Base-by-base conservation (phyloP, 2,888 invertebrate genomes). In the Isotomurus palustris region DNA sequence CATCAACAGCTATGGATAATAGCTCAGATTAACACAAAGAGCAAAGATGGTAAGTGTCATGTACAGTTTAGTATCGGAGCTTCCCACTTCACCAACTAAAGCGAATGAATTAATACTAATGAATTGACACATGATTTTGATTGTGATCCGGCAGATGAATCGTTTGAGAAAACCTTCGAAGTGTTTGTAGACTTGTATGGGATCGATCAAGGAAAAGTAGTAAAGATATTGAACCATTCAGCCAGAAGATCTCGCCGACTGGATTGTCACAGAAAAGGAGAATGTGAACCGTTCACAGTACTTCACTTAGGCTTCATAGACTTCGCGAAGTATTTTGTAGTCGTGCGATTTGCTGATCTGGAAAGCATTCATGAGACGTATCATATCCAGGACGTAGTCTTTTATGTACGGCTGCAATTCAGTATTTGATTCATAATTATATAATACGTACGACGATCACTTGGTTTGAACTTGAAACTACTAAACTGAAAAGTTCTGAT, bases 1-100 rank as follows among this genome's bases (percentile, higher is more conserved):
- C 87, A 88, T 54, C 94, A 95, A 74, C 94, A 96, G 73, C 76
- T 96, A 58, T 96, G 96, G 95, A 79, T 96, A 1, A 86, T 91
- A 63, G 90, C 90, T 1, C 87, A 88, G 74, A 80, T 93, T 72
- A 79, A 85, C 32, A 91, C 91, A 3, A 84, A 85, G 70, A 89
- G 89, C 76, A 85, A 83, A 67, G 91, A 91, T 73, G 90, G 91
- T 90, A 77, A 75, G 72, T 66, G 51, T n/a, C n/a, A n/a, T n/a
- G n/a, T n/a, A n/a, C n/a, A n/a, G n/a, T n/a, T n/a, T n/a, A n/a
- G n/a, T n/a, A n/a, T n/a, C n/a, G n/a, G n/a, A n/a, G n/a, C n/a
- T n/a, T n/a, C n/a, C n/a, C n/a, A n/a, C n/a, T n/a, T n/a, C n/a
- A n/a, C n/a, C n/a, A n/a, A n/a, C n/a, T n/a, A n/a, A n/a, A n/a